Evolutionary conservation across 2,797 vertebrate species (phyloP).

Genomic region (Capromys pilorides): DNA sequence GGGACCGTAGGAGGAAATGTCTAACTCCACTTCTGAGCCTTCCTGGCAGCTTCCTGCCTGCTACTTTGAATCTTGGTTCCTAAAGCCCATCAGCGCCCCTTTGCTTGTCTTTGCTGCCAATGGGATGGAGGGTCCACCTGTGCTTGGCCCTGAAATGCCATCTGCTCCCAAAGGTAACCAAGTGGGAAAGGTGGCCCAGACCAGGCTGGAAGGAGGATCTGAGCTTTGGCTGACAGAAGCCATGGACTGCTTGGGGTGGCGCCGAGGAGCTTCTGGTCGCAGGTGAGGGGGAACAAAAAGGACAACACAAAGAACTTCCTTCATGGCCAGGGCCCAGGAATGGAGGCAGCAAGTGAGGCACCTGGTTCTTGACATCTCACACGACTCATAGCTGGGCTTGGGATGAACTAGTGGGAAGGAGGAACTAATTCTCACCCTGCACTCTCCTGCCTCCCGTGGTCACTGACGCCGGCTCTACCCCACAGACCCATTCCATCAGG

Average conservation of each 20-base stretch:
- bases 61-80: background rate
- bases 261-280: background rate
- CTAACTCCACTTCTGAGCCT: background rate
- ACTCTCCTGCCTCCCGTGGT: background rate
- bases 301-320: background rate
- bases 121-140: background rate
- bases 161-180: background rate
- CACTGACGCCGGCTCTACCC: fast-evolving
- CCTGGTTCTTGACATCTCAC: background rate
- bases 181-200: background rate
- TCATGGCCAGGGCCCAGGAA: background rate
- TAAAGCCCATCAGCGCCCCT: background rate
- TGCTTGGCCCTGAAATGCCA: background rate
- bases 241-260: background rate
- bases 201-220: background rate
- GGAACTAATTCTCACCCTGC: background rate
- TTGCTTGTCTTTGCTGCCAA: background rate
- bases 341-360: background rate
- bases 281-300: background rate
- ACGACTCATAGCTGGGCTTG: background rate
- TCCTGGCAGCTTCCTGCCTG: background rate
- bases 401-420: background rate
- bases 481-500: fast-evolving
- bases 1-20: fast-evolving
- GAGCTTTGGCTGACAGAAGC: background rate